A percentile compares a stretch with the other conserved stretches of the same genome.
Evolutionary conservation across 2,797 vertebrate genomes (phyloP).

Genomic region (Nyctibius grandis): DNA sequence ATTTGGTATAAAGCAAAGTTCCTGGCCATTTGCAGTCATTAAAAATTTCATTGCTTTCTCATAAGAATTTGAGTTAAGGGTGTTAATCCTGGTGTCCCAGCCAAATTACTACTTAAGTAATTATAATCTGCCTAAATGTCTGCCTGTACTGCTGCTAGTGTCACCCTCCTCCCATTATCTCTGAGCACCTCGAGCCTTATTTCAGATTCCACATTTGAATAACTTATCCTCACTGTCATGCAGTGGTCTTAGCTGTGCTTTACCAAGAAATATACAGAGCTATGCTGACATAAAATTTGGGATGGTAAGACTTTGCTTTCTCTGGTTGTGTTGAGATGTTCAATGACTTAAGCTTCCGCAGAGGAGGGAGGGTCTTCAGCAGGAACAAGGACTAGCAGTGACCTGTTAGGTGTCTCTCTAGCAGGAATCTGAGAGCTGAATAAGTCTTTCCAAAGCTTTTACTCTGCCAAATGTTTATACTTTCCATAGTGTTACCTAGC

Average conservation of each 20-base stretch:
- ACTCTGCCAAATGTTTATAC: neutral
- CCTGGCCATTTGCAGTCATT: neutral
- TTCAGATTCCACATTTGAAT: neutral
- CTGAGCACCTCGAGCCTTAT: neutral
- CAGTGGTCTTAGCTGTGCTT: neutral
- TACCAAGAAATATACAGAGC: neutral
- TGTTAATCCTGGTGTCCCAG: neutral
- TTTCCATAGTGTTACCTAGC: neutral
- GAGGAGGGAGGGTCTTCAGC: neutral
- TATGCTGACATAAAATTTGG: neutral
- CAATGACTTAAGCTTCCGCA: neutral
- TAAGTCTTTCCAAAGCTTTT: neutral
- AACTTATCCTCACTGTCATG: neutral
- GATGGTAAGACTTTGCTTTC: neutral
- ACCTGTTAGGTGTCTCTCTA: neutral
- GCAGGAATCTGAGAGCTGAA: neutral
- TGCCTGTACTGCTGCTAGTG: neutral
- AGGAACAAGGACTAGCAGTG: neutral
- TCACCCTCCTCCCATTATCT: neutral
- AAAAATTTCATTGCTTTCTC: neutral
- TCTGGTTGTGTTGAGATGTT: neutral
- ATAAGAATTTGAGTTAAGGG: neutral
- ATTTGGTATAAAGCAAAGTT: neutral
- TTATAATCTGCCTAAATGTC: neutral
- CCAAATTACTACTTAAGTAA: conserved; percentile 26